Percentiles rank a stretch among this genome's conserved stretches.
Conservation (phyloP, 1,140 invertebrate species). For the Ruditapes philippinarum region DNA sequence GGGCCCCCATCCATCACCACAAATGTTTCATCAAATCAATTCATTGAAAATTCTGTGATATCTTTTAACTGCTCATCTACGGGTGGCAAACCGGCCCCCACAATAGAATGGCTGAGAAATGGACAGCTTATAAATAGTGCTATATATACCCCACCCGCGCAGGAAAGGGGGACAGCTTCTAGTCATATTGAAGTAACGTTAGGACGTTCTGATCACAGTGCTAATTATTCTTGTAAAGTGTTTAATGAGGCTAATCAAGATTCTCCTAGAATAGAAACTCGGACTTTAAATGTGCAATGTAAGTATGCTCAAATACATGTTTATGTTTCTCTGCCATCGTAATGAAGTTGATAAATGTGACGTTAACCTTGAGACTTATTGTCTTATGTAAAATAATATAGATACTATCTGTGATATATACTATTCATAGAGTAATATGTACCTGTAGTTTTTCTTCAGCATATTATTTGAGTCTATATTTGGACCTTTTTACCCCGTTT, state of each 20-base stretch:
- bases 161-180: slow-evolving; percentile 45
- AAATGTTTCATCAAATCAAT: slow-evolving; percentile 24
- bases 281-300: slow-evolving; percentile 73
- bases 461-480: no score
- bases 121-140: slow-evolving; percentile 70
- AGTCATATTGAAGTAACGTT: slow-evolving; percentile 64
- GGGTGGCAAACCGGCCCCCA: slow-evolving; percentile 77
- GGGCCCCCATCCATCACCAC: slow-evolving; percentile 33
- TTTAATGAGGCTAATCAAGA: slow-evolving; percentile 74
- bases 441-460: no score
- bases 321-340: no score
- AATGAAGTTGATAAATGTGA: no score
- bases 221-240: slow-evolving; percentile 76
- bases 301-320: no score
- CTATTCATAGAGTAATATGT: no score
- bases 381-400: no score
- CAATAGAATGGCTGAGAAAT: slow-evolving; percentile 75
- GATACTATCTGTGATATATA: no score
- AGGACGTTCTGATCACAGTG: slow-evolving; percentile 70
- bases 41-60: slow-evolving; percentile 70
- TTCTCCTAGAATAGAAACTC: slow-evolving; percentile 38
- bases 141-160: slow-evolving; percentile 23
- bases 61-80: slow-evolving; percentile 71
- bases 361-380: no score
- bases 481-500: no score